Evolutionary conservation across 2,888 invertebrate species (phyloP), one percentile per base, ranked within the genome.

Genomic region (Cosmopolites sordidus): DNA sequence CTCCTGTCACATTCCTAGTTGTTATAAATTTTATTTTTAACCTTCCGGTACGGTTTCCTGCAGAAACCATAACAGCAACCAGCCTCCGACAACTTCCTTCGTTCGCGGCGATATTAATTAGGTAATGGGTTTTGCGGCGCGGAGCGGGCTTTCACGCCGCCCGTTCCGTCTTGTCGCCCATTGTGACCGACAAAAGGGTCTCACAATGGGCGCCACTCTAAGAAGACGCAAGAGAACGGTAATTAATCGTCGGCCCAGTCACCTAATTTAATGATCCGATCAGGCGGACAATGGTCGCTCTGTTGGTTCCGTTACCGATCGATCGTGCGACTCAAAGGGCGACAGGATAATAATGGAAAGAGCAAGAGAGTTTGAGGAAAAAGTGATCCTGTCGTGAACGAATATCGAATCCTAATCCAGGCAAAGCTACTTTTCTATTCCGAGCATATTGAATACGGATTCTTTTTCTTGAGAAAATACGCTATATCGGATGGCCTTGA

Each of bases 71-170:
- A 42, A 14, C 29, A 39, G 40, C 29, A 14, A 16, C 39, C 38
- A 18, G 2, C 37, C 42, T 16, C 16, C 40, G 40, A 40, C 40
- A 40, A 14, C 46, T 50, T 54, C 48, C 46, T 38, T 39, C 51
- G 41, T 55, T 51, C 55, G 47, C 38, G 41, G 33, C 41, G 43
- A 49, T 49, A 56, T 56, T 56, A 56, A 56, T 56, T 56, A 51
- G 27, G 48, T 52, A 45, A 52, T 49, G 48, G 56, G 29, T 44
- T 43, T 52, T 56, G 48, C 42, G 56, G 29, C 14, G 41, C 12
- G n/a, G 12, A 37, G 27, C 39, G 3, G 39, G 50, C 54, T 46
- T 54, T 47, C 43, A 50, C 48, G 48, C 4, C 37, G 14, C 39
- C 48, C 38, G 33, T 16, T 40, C 17, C 40, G 5, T 40, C 40